Evolutionary conservation across 2,888 invertebrate species (phyloP).

Genomic region (Nomada ruficornis): DNA sequence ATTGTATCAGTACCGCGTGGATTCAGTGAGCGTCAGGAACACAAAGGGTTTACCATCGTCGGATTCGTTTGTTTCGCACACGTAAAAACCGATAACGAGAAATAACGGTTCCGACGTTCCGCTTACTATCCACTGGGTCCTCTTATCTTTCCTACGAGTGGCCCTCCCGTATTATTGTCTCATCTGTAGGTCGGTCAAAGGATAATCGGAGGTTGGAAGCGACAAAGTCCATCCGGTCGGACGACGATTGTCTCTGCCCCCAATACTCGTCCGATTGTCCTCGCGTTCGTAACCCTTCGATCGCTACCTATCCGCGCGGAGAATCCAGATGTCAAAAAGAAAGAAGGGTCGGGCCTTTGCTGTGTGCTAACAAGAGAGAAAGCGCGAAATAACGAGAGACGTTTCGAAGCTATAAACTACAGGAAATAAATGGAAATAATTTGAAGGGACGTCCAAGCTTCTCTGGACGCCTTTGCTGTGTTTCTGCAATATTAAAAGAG

Average conservation of each 20-base stretch:
- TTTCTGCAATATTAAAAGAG: neutral
- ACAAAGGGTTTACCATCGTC: constrained; percentile 66
- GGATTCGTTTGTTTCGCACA: constrained; percentile 73
- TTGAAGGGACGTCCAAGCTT: constrained; percentile 1
- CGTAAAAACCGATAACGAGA: constrained; percentile 77
- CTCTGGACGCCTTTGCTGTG: neutral
- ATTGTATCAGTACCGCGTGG: constrained; percentile 36
- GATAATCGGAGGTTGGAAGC: constrained; percentile 76
- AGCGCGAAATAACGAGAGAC: constrained; percentile 51
- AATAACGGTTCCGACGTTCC: constrained; percentile 68
- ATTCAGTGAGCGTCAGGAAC: constrained; percentile 59
- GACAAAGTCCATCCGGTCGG: constrained; percentile 75
- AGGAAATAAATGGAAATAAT: constrained; percentile 54
- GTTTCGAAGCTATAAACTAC: constrained; percentile 48
- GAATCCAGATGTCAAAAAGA: constrained; percentile 58
- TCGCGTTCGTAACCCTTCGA: constrained; percentile 39
- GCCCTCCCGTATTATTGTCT: constrained; percentile 77
- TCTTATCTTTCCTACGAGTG: constrained; percentile 67
- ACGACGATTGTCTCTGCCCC: constrained; percentile 75
- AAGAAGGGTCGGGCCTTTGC: constrained; percentile 34
- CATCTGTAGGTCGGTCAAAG: constrained; percentile 78
- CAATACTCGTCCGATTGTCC: constrained; percentile 72
- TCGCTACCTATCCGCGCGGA: constrained; percentile 44
- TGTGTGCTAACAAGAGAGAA: constrained; percentile 51
- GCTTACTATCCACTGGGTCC: constrained; percentile 50